These are phyloP conservation scores for Paraplagusia blochii DNA, from an alignment of 2,113 vertebrate species.

Conservation along the genomic window DNA sequence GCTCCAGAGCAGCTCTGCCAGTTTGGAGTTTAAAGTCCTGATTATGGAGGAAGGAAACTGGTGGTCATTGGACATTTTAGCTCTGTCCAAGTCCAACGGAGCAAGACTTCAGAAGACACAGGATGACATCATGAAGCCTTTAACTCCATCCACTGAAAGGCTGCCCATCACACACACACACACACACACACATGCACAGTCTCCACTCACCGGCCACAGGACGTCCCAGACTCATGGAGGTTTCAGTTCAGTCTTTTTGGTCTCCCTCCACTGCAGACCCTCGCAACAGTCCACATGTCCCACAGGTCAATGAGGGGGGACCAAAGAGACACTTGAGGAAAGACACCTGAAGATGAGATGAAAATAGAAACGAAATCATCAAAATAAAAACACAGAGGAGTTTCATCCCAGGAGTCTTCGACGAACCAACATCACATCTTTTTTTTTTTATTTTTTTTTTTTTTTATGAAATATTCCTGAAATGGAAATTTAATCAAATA, in stretches of 20 bases:
- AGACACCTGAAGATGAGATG: neutral
- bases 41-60: constrained; percentile 8
- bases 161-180: constrained; percentile 27
- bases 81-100: constrained; percentile 8
- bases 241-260: constrained; percentile 40
- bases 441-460: too few relatives aligned
- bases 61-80: too few relatives aligned
- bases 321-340: constrained; percentile 8
- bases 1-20: too few relatives aligned
- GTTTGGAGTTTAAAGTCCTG: constrained; percentile 1
- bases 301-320: constrained; percentile 34
- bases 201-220: neutral
- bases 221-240: neutral
- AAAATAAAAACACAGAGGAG: too few relatives aligned
- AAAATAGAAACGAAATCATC: too few relatives aligned
- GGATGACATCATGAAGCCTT: constrained; percentile 45
- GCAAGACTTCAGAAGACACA: constrained; percentile 26
- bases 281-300: constrained; percentile 38
- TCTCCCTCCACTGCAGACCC: constrained; percentile 12
- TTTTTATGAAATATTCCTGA: too few relatives aligned
- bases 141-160: constrained; percentile 41
- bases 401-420: too few relatives aligned
- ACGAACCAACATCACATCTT: too few relatives aligned
- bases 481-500: too few relatives aligned
- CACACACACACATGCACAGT: constrained; percentile 21